phyloP scores from a whole-genome alignment of 37 sponge, comb jelly and placozoan genomes.

The Theonella swinhoei region DNA sequence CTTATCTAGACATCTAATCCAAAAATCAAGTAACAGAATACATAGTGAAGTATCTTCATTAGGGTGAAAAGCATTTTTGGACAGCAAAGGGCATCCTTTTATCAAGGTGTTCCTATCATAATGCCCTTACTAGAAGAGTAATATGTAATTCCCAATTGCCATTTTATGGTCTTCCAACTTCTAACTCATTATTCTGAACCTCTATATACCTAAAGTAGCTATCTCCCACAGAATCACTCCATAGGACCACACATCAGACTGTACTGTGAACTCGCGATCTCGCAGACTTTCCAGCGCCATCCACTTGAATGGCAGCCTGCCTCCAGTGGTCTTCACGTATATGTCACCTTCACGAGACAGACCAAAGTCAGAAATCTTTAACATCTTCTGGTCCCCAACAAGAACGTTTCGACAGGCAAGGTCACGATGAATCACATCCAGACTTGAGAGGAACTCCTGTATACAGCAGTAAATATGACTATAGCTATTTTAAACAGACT shows the following conservation, averaged over 20 bases:
- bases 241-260: conserved; percentile 84
- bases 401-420: conserved; percentile 80
- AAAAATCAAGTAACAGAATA: too few species aligned
- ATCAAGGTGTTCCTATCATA: too few species aligned
- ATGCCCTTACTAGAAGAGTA: too few species aligned
- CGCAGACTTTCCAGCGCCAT: conserved; percentile 78
- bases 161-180: too few species aligned
- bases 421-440: conserved; percentile 76
- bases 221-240: conserved; percentile 83
- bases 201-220: conserved; percentile 60
- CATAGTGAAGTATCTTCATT: too few species aligned
- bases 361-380: conserved; percentile 86
- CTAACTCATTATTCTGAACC: too few species aligned
- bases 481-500: too few species aligned
- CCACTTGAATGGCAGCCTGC: conserved; percentile 75
- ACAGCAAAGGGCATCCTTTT: too few species aligned
- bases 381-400: conserved; percentile 65
- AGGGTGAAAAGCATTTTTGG: too few species aligned
- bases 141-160: too few species aligned
- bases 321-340: conserved; percentile 66
- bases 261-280: conserved; percentile 67
- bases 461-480: too few species aligned
- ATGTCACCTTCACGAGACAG: conserved; percentile 54
- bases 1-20: too few species aligned
- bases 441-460: conserved; percentile 67